Evolutionary conservation across 2,888 invertebrate genomes (phyloP), one percentile per base, ranked within the genome.

Genomic region (Eristalis arbustorum): DNA sequence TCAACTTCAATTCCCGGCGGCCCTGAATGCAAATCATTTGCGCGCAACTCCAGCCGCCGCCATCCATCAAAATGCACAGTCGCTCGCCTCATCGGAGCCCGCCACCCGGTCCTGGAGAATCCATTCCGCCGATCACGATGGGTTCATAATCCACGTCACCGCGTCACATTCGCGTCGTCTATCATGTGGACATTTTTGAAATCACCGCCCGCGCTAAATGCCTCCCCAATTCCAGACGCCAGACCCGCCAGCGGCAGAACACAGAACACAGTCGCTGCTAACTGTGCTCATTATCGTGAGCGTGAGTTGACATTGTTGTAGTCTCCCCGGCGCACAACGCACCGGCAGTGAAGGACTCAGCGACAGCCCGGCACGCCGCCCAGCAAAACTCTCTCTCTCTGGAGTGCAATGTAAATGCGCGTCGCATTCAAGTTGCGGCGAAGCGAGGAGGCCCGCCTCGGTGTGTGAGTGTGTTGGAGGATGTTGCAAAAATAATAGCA

Each of bases 391-490:
- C 83, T 74, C 78, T 82, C 83, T 78, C 83, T 74, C 78, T 82
- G 71, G 83, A 87, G 85, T 87, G 85, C 85, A 83, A 87, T 87
- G 85, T 74, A 87, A 87, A 87, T 83, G 77, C 85, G 85, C 85
- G 85, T 87, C 74, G 69, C 69, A 87, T 87, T 78, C 71, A 78
- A 74, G 76, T 77, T 85, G 81, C 23, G 72, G 72, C 63, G 49
- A n/a, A 23, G 49, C 25, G 37, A 18, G 23, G 22, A 40, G 49
- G 63, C 34, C 73, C 69, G 68, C 82, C 23, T 59, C 63, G 63
- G 76, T 64, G 42, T 28, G 62, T 80, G 64, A 34, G 37, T 40
- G 40, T n/a, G 49, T 28, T 61, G 25, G 25, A 68, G 80, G 77
- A 82, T 77, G 85, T 82, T 85, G 82, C 82, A 78, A 78, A 78